Percentiles rank a stretch among this genome's conserved stretches.
phyloP scores from a whole-genome alignment of 2,797 vertebrate species.

The Cyclopterus lumpus region DNA sequence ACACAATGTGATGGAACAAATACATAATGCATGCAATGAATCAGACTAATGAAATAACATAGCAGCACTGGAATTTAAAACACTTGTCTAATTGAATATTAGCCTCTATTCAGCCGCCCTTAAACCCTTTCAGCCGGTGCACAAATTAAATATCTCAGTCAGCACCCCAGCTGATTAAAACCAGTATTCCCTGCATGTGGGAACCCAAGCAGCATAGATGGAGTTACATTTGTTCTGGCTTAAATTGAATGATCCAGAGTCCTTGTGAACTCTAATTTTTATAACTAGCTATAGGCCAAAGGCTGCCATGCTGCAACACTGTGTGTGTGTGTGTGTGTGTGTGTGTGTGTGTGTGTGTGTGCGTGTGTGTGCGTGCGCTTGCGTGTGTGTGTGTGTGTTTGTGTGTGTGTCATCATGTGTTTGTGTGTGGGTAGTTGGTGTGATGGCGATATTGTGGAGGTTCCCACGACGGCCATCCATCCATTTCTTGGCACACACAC shows the following conservation, averaged over 20 bases:
- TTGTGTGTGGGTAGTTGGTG: too few relatives aligned
- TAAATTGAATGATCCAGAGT: conserved; percentile 35
- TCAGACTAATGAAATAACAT: conserved; percentile 20
- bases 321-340: conserved; percentile 20
- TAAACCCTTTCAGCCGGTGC: conserved; percentile 13
- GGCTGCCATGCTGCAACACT: conserved; percentile 38
- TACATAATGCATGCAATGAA: neutral
- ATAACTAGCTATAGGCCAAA: conserved; percentile 53
- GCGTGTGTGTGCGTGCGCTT: conserved; percentile 28
- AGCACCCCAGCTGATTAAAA: conserved; percentile 1
- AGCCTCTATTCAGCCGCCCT: conserved; percentile 1
- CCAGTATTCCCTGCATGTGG: conserved; percentile 19
- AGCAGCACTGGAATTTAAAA: conserved; percentile 1
- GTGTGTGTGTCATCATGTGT: conserved; percentile 3
- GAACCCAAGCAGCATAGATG: neutral
- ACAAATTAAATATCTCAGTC: conserved; percentile 42
- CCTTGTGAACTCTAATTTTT: conserved; percentile 55
- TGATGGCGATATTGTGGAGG: too few relatives aligned
- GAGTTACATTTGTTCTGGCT: conserved; percentile 32
- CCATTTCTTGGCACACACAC: neutral
- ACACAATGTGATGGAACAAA: conserved; percentile 1
- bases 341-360: conserved; percentile 33
- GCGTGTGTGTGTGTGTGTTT: conserved; percentile 16
- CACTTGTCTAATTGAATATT: conserved; percentile 22
- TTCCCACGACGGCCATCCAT: too few relatives aligned